These are phyloP conservation scores for Rhingia campestris DNA, from an alignment of 2,888 invertebrate species.

Conservation along the genomic window DNA sequence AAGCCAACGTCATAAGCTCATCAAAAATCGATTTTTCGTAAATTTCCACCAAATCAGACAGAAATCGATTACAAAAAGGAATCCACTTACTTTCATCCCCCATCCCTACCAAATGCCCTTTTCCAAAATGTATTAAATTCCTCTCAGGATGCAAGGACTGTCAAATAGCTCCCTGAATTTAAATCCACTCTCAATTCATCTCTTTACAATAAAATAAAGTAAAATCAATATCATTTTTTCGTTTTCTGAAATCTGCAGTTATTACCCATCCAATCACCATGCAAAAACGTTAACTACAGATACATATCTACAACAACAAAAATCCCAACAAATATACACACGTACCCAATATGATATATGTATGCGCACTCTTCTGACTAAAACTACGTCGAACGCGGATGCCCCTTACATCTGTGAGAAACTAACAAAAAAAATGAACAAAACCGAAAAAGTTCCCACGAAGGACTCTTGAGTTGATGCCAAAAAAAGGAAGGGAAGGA, in stretches of 20 bases:
- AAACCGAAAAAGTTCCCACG: constrained; percentile 10
- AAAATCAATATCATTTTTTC: constrained; percentile 49
- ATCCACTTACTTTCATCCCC: background rate
- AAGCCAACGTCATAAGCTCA: no score
- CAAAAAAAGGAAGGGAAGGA: constrained; percentile 28
- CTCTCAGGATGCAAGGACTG: background rate
- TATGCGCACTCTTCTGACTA: constrained; percentile 3
- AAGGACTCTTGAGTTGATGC: constrained; percentile 45
- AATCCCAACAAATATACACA: background rate
- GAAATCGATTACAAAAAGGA: constrained; percentile 5
- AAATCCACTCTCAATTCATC: constrained; percentile 29
- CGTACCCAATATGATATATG: background rate
- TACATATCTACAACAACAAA: background rate
- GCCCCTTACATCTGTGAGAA: background rate
- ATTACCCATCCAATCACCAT: constrained; percentile 32
- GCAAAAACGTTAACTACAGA: constrained; percentile 27
- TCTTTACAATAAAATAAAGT: background rate
- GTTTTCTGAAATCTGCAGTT: constrained; percentile 3
- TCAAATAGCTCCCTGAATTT: no score
- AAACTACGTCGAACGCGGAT: constrained; percentile 22
- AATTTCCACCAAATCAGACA: constrained; percentile 5
- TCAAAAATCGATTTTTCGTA: constrained; percentile 38
- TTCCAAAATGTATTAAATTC: constrained; percentile 9
- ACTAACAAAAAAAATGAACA: background rate
- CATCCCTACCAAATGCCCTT: background rate